Percentiles rank a stretch among this genome's conserved stretches.
Conservation (phyloP, 2,113 vertebrate genomes). For the Pluvialis apricaria region DNA sequence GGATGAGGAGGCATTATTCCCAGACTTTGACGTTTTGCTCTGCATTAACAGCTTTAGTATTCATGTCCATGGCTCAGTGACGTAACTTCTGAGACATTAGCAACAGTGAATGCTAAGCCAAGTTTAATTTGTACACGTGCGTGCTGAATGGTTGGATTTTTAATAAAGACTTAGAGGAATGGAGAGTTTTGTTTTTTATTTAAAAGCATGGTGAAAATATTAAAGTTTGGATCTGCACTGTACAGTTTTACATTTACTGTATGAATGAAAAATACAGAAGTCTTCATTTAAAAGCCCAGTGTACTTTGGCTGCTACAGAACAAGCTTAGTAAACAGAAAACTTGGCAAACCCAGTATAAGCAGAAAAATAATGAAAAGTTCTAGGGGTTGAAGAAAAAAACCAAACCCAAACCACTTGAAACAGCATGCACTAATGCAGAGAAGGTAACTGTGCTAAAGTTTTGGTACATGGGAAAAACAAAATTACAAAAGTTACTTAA, state of each 20-base stretch:
- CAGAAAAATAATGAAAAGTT: background rate
- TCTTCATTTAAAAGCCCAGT: background rate
- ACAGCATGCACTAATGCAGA: background rate
- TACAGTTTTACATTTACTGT: background rate
- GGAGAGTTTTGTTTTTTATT: conserved; percentile 63
- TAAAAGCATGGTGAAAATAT: conserved; percentile 23
- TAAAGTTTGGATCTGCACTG: background rate
- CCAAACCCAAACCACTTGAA: background rate
- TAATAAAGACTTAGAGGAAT: conserved; percentile 47
- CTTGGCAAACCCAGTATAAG: background rate
- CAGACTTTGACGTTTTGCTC: background rate
- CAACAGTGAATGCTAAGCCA: background rate
- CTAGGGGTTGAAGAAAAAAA: background rate
- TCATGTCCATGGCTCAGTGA: conserved; percentile 31
- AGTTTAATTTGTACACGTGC: conserved; percentile 31
- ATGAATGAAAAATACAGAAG: background rate
- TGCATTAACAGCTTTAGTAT: conserved; percentile 12
- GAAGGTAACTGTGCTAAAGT: background rate
- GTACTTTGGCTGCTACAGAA: background rate
- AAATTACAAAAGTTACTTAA: background rate
- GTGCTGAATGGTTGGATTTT: conserved; percentile 28
- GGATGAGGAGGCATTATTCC: background rate
- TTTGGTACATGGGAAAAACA: background rate
- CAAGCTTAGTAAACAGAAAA: background rate
- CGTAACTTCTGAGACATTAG: background rate